Evolutionary conservation across 2,113 vertebrate genomes (phyloP).

Genomic region (Boulengeromyrus knoepffleri): DNA sequence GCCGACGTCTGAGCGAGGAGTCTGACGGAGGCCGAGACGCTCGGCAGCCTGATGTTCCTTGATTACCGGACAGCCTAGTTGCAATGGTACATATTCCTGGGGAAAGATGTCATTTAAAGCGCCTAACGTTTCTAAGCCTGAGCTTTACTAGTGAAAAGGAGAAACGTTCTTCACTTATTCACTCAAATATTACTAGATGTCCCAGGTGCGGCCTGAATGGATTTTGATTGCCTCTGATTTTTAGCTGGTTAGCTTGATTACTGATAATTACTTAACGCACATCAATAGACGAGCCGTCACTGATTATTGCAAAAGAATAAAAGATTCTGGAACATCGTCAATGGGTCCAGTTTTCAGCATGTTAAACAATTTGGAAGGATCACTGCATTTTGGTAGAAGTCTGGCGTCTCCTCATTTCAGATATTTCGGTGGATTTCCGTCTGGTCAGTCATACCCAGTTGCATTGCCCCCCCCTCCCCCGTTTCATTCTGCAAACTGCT

Average conservation of each 20-base stretch:
- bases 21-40: neutral
- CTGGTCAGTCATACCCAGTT: neutral
- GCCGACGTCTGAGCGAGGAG: too few relatives aligned
- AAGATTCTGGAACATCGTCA: neutral
- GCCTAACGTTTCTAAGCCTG: neutral
- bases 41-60: neutral
- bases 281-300: neutral
- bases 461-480: neutral
- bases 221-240: neutral
- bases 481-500: neutral
- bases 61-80: neutral
- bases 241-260: neutral
- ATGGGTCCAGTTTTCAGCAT: neutral
- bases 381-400: neutral
- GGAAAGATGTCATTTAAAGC: neutral
- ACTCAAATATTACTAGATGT: neutral
- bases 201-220: neutral
- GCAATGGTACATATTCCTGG: neutral
- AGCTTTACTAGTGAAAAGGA: neutral
- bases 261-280: neutral
- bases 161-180: neutral
- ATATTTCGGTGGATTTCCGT: neutral
- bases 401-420: neutral
- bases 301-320: neutral
- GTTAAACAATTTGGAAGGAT: neutral